Evolutionary conservation across 2,113 vertebrate species (phyloP).

Genomic region (Peromyscus leucopus): DNA sequence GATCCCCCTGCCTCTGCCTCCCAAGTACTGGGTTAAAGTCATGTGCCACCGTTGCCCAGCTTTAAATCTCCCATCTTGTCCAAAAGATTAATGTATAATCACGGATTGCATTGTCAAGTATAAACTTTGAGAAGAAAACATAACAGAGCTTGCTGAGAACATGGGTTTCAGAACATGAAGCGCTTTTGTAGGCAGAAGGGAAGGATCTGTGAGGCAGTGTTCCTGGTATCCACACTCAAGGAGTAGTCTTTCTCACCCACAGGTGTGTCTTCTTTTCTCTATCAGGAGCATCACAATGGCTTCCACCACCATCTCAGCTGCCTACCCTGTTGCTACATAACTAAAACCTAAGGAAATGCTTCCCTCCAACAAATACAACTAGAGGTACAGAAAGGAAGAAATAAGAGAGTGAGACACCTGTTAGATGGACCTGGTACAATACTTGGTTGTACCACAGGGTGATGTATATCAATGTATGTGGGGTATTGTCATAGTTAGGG

Average conservation of each 20-base stretch:
- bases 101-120: neutral
- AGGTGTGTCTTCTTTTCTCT: neutral
- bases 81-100: neutral
- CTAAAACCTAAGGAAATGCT: neutral
- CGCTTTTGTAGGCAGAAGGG: neutral
- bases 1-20: neutral
- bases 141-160: neutral
- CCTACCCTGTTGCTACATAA: neutral
- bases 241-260: no score
- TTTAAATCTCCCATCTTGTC: neutral
- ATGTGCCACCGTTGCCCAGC: neutral
- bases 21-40: neutral
- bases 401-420: neutral
- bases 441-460: neutral
- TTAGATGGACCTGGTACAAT: neutral
- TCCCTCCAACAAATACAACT: neutral
- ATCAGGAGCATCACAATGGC: neutral
- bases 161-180: neutral
- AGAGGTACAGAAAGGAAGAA: neutral
- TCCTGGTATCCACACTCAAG: no score
- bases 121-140: neutral
- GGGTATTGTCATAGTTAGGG: neutral
- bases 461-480: neutral
- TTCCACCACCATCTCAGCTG: neutral
- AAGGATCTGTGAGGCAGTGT: neutral